Conservation (phyloP, 1,140 invertebrate genomes). For the Agrilus planipennis region DNA sequence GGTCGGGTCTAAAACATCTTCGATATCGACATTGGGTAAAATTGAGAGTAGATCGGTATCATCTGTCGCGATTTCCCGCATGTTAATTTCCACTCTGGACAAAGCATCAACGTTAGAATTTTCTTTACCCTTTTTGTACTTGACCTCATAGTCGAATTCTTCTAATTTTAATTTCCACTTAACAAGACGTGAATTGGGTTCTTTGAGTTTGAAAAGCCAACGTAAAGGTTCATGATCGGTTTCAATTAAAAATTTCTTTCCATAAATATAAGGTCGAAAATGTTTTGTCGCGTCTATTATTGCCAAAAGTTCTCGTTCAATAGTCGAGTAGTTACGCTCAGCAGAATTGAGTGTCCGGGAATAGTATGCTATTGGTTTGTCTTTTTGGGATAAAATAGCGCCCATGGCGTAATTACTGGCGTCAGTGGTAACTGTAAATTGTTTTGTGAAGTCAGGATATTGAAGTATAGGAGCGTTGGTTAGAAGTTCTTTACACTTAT, state of each 20-base stretch:
- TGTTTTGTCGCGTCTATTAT: conserved; percentile 32
- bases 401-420: too few species aligned
- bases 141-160: conserved; percentile 30
- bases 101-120: conserved; percentile 6
- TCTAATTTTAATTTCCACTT: conserved; percentile 33
- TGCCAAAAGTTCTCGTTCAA: conserved; percentile 36
- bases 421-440: too few species aligned
- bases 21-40: too few species aligned
- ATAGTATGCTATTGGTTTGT: neutral
- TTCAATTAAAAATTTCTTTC: conserved; percentile 31
- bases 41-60: too few species aligned
- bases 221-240: conserved; percentile 36
- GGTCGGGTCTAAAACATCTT: too few species aligned
- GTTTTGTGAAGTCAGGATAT: too few species aligned
- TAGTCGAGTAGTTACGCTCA: conserved; percentile 35
- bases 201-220: conserved; percentile 34
- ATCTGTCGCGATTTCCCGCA: too few species aligned
- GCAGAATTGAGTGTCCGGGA: neutral
- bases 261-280: conserved; percentile 31
- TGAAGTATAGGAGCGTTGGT: too few species aligned
- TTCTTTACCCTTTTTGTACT: conserved; percentile 5
- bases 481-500: too few species aligned
- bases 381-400: conserved; percentile 1
- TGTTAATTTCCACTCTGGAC: conserved; percentile 6
- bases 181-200: conserved; percentile 30